These are phyloP conservation scores for Dicrostonyx torquatus DNA, from an alignment of 2,797 vertebrate genomes.

Conservation along the genomic window DNA sequence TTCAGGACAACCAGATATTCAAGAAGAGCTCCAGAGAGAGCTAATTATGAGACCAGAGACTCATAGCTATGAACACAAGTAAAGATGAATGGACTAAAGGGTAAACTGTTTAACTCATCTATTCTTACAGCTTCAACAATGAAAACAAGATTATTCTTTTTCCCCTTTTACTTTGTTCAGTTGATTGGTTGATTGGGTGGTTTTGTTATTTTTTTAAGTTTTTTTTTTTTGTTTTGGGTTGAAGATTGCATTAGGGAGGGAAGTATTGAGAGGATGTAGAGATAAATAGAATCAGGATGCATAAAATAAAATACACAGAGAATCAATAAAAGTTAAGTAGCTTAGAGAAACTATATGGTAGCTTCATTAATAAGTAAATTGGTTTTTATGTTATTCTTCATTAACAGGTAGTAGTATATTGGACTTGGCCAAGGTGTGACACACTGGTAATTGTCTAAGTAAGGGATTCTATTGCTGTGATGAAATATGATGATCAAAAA, in stretches of 20 bases:
- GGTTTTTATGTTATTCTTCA: background rate
- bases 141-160: background rate
- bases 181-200: background rate
- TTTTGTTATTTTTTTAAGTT: background rate
- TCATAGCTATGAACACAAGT: background rate
- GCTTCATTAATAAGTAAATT: background rate
- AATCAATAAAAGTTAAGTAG: background rate
- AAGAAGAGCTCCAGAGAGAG: background rate
- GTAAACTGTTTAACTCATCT: background rate
- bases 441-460: background rate
- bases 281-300: background rate
- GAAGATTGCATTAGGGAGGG: background rate
- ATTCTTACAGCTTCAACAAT: background rate
- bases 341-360: background rate
- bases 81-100: background rate
- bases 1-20: background rate
- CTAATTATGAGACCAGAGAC: background rate
- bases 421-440: accelerated
- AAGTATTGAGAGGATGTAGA: background rate
- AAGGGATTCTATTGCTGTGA: background rate
- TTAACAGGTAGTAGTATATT: background rate
- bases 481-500: background rate
- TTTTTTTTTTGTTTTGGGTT: background rate
- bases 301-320: background rate
- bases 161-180: background rate